Evolutionary conservation across 2,113 vertebrate genomes (phyloP), one percentile per base, ranked within the genome.

Genomic region (Oreocharis arfaki): DNA sequence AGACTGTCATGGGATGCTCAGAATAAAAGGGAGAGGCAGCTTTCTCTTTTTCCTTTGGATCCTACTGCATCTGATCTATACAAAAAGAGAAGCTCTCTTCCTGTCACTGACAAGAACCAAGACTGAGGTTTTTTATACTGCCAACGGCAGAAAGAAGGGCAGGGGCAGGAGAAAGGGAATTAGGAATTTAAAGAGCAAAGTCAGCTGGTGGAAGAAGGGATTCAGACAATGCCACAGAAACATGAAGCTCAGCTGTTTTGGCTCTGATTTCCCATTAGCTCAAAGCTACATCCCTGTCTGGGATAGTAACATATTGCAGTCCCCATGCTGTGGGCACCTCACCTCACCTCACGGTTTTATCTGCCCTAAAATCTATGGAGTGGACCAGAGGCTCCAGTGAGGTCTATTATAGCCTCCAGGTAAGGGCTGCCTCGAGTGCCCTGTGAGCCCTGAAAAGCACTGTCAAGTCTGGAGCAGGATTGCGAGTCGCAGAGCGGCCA

Each of bases 401-500:
- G 12, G 8, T 5, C 44, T 80, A 26, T 53, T 53, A 64, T 2
- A 71, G 52, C 30, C 41, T 47, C 24, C 37, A 65, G 55, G 24
- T 46, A 47, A 68, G 59, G 37, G 82, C 47, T 39, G 55, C 10
- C 39, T 92, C 0, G 0, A 73, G 32, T 30, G 17, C 18, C 56
- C 37, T 69, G 11, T 46, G 80, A 85, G 82, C 32, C 53, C n/a
- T 37, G 16, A 27, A 32, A 44, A 17, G 32, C 23, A 41, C 74
- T 35, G 19, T 24, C n/a, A 77, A 39, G 26, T 30, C 59, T 77
- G 3, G 1, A 82, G 78, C 44, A 41, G 11, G 21, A 83, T 33
- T 49, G 33, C 2, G 2, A 71, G 49, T 26, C 74, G 15, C 13
- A 32, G 49, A 28, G 28, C 0, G 0, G 46, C 22, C 2, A 6